Evolutionary conservation across 2,113 vertebrate species (phyloP), one percentile per base, ranked within the genome.

Genomic region (Tor tambroides): DNA sequence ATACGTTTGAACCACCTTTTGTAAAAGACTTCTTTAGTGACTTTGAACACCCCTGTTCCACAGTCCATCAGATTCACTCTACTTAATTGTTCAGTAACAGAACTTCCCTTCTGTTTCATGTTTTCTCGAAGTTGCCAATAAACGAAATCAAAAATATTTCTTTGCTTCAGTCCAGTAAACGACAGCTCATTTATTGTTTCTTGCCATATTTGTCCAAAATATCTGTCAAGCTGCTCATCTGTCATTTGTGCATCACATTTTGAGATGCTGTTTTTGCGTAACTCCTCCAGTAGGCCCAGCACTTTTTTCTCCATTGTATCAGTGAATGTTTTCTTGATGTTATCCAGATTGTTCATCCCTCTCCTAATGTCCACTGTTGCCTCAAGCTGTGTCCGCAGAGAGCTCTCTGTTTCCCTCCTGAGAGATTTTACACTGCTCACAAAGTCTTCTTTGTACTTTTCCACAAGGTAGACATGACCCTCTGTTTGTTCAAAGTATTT

Each of bases 141-240:
- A 5, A 91, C 86, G 4, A 0, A 67, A 0, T 12, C 1, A 2
- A 1, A 43, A 14, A 94, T 35, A 26, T 87, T 1, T 11, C 0
- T 59, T 1, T 0, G 7, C 1, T 61, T 5, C 28, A 65, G 28
- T 65, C 69, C 7, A 0, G 1, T 19, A 61, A 83, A 88, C 0
- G 80, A 41, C 0, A 93, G 63, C 23, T 89, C 82, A 0, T 61
- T 2, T 0, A 87, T 0, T 0, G 84, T 90, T 88, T 87, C 1
- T 1, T 6, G 19, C 93, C 94, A 95, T 85, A 93, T 89, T 5
- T 86, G 71, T 0, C 89, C 67, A 91, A 94, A 94, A 17, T 59
- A 54, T 8, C 9, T 1, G 0, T 89, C 61, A 0, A 94, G 83
- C 19, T 93, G 35, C 3, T 4, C 0, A 0, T 92, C 91, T 28